A percentile compares a stretch with the other conserved stretches of the same genome.
Conservation (phyloP, 2,888 invertebrate genomes). For the Argyresthia albistria region DNA sequence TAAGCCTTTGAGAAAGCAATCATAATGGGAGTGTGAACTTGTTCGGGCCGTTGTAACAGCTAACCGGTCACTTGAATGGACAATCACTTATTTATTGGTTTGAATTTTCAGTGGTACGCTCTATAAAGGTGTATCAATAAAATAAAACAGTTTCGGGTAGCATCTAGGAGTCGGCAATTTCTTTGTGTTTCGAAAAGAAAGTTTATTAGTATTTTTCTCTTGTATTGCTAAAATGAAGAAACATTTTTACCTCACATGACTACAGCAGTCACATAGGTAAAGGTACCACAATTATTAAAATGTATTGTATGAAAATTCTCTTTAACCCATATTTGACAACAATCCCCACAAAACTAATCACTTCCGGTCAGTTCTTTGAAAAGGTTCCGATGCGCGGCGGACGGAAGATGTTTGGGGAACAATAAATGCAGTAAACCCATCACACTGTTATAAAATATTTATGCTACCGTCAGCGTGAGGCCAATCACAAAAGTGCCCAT, state of each 20-base stretch:
- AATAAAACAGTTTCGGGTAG: too few relatives aligned
- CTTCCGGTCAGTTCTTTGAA: constrained; percentile 34
- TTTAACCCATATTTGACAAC: constrained; percentile 10
- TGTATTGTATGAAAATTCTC: neutral
- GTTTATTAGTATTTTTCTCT: too few relatives aligned
- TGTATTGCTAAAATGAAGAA: too few relatives aligned
- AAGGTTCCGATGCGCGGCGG: constrained; percentile 16
- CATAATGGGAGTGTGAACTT: constrained; percentile 11
- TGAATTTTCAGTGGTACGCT: too few relatives aligned
- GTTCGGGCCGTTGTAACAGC: constrained; percentile 17
- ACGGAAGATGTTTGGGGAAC: constrained; percentile 37
- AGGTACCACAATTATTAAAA: too few relatives aligned
- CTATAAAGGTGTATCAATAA: too few relatives aligned
- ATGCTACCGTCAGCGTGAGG: constrained; percentile 19
- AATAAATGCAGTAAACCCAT: constrained; percentile 34
- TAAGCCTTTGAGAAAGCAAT: constrained; percentile 29
- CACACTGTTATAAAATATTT: constrained; percentile 45
- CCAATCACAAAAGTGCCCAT: constrained; percentile 26
- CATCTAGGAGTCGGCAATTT: too few relatives aligned
- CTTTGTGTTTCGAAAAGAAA: too few relatives aligned
- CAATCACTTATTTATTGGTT: too few relatives aligned
- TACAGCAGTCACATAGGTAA: too few relatives aligned
- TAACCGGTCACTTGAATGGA: constrained; percentile 17
- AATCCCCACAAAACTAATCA: constrained; percentile 32
- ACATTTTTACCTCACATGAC: too few relatives aligned